Evolutionary conservation across 1,140 invertebrate species (phyloP).

Genomic region (Meloidogyne chitwoodi): DNA sequence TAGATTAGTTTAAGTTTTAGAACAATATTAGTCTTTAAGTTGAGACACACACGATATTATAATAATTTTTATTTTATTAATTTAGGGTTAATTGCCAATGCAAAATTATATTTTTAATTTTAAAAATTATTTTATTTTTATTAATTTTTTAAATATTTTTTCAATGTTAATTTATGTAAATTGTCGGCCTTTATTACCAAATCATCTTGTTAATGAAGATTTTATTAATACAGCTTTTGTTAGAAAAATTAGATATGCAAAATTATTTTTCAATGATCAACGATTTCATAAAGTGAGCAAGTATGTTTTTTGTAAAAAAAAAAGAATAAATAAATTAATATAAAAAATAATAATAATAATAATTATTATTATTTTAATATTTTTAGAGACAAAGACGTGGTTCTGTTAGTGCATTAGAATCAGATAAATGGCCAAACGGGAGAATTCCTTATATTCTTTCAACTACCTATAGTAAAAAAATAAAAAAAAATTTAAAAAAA

Average conservation of each 20-base stretch:
- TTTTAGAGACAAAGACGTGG: constrained; percentile 31
- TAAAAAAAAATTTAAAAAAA: not conserved
- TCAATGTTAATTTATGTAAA: not conserved
- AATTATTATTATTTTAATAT: constrained; percentile 1
- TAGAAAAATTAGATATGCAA: constrained; percentile 14
- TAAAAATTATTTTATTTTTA: not conserved
- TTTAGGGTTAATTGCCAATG: not conserved
- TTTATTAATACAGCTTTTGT: constrained; percentile 33
- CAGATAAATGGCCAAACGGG: constrained; percentile 58
- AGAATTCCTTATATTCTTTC: constrained; percentile 57
- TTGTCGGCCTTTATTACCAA: constrained; percentile 15
- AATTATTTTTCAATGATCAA: constrained; percentile 32
- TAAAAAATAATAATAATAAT: not conserved
- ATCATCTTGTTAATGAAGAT: constrained; percentile 24
- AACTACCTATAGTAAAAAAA: constrained; percentile 51
- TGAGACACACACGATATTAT: too few relatives aligned
- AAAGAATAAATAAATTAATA: not conserved
- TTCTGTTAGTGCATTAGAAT: constrained; percentile 53
- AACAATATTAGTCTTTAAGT: too few relatives aligned
- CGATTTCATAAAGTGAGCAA: constrained; percentile 35
- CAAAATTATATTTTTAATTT: not conserved
- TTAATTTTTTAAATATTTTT: not conserved
- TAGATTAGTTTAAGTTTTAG: too few relatives aligned
- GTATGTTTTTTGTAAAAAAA: constrained; percentile 6
- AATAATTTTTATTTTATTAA: not conserved